Evolutionary conservation across 2,113 vertebrate genomes (phyloP), one percentile per base, ranked within the genome.

Genomic region (Hiodon alosoides): DNA sequence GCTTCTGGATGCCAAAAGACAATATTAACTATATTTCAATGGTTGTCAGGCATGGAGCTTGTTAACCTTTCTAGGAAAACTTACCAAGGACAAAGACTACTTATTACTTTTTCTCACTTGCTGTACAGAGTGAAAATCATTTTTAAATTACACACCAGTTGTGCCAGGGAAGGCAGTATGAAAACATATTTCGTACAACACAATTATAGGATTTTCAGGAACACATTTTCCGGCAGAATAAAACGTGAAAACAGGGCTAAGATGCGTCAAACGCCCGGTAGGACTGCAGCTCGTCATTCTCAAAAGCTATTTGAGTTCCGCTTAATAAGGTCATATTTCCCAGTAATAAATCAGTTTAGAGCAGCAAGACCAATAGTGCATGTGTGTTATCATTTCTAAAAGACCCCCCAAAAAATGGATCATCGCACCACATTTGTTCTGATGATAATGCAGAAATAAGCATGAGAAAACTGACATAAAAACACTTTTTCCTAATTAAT

Each of bases 351-450:
- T 74, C 46, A 51, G 31, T 46, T 5, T 5, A 51, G 51, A 66
- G 8, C 50, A n/a, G 16, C 8, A 53, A 6, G 53, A 51, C 46
- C 31, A 6, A 13, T 10, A 48, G 64, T 17, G 62, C 14, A 51
- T 60, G 57, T 76, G 73, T 58, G 59, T 53, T 48, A 48, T 13
- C 57, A 17, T 73, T 55, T 61, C 52, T 54, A 52, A 13, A 52
- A 75, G 69, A 31, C 47, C 13, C 17, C 61, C 5, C 14, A 84
- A 80, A 85, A 86, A 86, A 86, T 85, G 85, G 86, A 84, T 83
- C 83, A 87, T 88, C 84, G 86, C 81, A 81, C 83, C 78, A 85
- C 71, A 64, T 67, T 46, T 58, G 74, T 75, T 82, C 72, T 79
- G 77, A 84, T 86, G 85, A 81, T 79, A 85, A 78, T 73, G 65